Evolutionary conservation across 2,797 vertebrate species (phyloP), one percentile per base, ranked within the genome.

Genomic region (Perdix hodgsoniae): DNA sequence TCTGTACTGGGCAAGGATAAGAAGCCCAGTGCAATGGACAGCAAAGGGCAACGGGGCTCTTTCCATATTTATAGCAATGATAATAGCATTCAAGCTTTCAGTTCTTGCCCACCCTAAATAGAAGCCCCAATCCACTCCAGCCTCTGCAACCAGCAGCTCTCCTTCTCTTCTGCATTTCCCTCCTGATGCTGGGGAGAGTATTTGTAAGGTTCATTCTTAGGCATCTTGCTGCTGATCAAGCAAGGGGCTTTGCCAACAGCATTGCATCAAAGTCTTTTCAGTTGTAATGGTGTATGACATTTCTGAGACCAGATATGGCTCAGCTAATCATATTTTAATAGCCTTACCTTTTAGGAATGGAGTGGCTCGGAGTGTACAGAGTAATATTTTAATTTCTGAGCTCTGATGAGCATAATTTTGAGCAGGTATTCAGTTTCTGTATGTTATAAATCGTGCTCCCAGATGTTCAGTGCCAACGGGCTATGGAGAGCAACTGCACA

Each of bases 261-360:
- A 45, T 44, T 73, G 95, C 96, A 97, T 94, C 97, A 70, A 97
- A 97, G 86, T 56, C 96, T 90, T 95, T 65, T 97, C 96, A 97
- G 82, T 35, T 77, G 93, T 98, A 98, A 98, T 97, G 97, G 86
- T 96, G 97, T 97, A 94, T 98, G 97, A 98, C 97, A 97, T 97
- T 94, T 97, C 88, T 88, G 96, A 98, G 97, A 96, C 95, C 97
- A 97, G 97, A 97, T 97, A 96, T 13, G 71, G 95, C 94, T 91
- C 57, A 69, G 91, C 96, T 97, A 97, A 98, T 98, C 97, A 98
- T 96, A 96, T 97, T 98, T 98, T 98, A 98, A 98, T 97, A 96
- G 95, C 94, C 60, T 92, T 97, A 81, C 98, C 97, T 98, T 94
- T 97, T 96, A 92, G 92, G 93, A 91, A 95, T 11, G 73, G 96